Evolutionary conservation across 1,140 invertebrate species (phyloP), one percentile per base, ranked within the genome.

Genomic region (Caenorhabditis inopinata): DNA sequence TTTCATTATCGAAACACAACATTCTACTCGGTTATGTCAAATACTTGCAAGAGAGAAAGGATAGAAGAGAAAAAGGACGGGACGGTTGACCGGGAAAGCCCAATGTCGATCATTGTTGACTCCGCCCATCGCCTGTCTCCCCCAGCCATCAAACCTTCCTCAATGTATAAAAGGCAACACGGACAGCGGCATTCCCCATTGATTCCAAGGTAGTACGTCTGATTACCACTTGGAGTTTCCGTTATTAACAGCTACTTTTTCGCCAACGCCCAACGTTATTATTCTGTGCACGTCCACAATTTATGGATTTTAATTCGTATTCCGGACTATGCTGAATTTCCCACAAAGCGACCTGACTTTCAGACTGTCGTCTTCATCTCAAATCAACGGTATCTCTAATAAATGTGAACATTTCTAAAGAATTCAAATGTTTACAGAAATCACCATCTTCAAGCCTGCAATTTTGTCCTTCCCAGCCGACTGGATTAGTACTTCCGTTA

Each of bases 401-500:
- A 38, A 68, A 35, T 6, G 21, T 51, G 48, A 51, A 23, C 2
- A 1, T 4, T 23, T n/a, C 6, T 51, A 23, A 23, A 18, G 18
- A 6, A 51, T 18, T 21, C 48, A 51, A 6, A 51, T 7, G 16
- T 29, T 75, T 78, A 58, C 76, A 62, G 42, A 51, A 45, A 78
- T 53, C 76, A 46, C 32, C 35, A 51, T 45, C 76, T 79, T 27
- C 62, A 49, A 58, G 42, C 78, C 78, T 12, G 47, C 49, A 9
- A 16, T 47, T 47, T 16, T 58, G 47, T 42, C 47, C 16, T 79
- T 81, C 80, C 35, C 47, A 2, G 48, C 48, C 53, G 80, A 81
- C 21, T 81, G 80, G 80, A 76, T 81, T 49, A 80, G 77, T n/a
- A 81, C 80, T 0, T 81, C 80, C 25, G 80, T 81, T 27, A 81